These are phyloP conservation scores for Ceratina japonica DNA, from an alignment of 1,140 invertebrate genomes.

Conservation along the genomic window DNA sequence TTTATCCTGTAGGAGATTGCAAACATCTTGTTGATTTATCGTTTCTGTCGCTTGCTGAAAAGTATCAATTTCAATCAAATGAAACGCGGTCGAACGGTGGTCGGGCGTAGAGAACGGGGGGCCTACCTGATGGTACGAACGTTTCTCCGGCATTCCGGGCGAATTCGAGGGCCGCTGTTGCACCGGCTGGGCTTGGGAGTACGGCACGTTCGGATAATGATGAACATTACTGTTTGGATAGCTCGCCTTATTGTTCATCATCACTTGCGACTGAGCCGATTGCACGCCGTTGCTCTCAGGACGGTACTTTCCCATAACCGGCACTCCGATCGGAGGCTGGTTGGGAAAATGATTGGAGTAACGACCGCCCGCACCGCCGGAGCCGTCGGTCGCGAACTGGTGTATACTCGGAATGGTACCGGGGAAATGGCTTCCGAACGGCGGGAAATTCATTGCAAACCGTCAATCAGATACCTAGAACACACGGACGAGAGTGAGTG, in stretches of 20 bases:
- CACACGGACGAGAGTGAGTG: slow-evolving; percentile 4
- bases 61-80: background rate
- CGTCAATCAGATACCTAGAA: slow-evolving; percentile 75
- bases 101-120: background rate
- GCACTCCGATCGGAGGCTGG: slow-evolving; percentile 78
- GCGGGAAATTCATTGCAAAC: slow-evolving; percentile 83
- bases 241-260: slow-evolving; percentile 77
- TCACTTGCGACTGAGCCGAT: slow-evolving; percentile 76
- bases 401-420: slow-evolving; percentile 83
- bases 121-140: slow-evolving; percentile 76
- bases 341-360: slow-evolving; percentile 79
- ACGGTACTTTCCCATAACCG: slow-evolving; percentile 78
- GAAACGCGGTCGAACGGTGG: background rate
- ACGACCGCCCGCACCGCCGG: slow-evolving; percentile 75
- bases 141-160: slow-evolving; percentile 77
- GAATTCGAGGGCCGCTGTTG: slow-evolving; percentile 77
- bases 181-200: slow-evolving; percentile 76
- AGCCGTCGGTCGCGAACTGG: slow-evolving; percentile 82
- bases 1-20: slow-evolving; percentile 77
- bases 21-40: slow-evolving; percentile 77
- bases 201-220: slow-evolving; percentile 77
- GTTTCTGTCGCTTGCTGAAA: slow-evolving; percentile 71
- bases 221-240: slow-evolving; percentile 78
- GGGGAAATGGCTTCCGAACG: slow-evolving; percentile 83
- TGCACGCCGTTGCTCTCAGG: slow-evolving; percentile 76